Evolutionary conservation across 1,140 invertebrate genomes (phyloP).

Genomic region (Nephila pilipes): DNA sequence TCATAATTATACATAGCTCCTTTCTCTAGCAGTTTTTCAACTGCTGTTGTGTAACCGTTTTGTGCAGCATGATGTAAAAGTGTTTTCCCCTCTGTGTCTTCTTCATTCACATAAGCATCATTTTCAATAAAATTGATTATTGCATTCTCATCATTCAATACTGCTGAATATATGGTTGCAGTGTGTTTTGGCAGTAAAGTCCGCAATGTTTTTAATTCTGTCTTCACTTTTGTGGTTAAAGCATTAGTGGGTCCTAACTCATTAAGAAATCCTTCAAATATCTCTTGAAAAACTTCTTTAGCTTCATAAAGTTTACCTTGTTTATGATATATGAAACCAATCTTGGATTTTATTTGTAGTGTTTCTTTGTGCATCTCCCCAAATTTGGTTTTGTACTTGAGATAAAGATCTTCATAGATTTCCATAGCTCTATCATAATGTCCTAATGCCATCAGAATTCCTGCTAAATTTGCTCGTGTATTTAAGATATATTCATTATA

Average conservation of each 20-base stretch:
- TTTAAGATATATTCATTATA: neutral
- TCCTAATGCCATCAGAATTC: neutral
- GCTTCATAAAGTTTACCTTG: neutral
- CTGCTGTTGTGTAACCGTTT: neutral
- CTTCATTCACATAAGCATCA: neutral
- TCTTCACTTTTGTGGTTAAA: neutral
- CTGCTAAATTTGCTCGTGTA: neutral
- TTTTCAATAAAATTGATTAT: neutral
- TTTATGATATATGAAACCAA: neutral
- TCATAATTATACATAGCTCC: neutral
- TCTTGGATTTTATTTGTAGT: neutral
- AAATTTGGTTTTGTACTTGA: neutral
- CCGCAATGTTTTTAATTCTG: neutral
- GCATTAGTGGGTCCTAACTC: neutral
- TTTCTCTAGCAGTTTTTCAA: neutral
- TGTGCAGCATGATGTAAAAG: neutral
- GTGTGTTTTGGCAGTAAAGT: neutral
- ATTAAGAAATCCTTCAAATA: neutral
- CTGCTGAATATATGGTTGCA: neutral
- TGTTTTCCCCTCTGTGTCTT: neutral
- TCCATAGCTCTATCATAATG: neutral
- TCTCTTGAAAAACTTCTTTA: neutral
- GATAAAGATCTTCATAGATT: neutral
- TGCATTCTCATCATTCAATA: neutral
- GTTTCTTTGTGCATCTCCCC: neutral